phyloP scores from a whole-genome alignment of 2,113 vertebrate species.

The Solea solea region DNA sequence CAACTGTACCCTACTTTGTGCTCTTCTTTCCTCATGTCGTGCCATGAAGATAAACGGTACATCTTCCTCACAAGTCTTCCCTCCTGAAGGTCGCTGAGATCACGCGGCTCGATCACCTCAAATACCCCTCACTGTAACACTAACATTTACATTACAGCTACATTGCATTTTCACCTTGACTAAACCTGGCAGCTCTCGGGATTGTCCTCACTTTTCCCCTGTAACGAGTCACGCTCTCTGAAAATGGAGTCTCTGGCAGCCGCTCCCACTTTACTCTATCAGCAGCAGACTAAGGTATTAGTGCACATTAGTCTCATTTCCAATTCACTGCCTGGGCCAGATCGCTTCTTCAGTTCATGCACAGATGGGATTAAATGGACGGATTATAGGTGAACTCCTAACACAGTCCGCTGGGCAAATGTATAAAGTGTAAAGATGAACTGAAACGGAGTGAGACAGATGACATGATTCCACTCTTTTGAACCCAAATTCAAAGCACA shows the following conservation, averaged over 20 bases:
- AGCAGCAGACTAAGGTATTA: conserved; percentile 55
- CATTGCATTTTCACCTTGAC: conserved; percentile 44
- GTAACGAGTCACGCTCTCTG: conserved; percentile 43
- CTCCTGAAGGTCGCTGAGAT: conserved; percentile 43
- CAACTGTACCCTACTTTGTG: neutral
- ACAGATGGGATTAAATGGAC: conserved; percentile 69
- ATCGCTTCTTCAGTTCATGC: conserved; percentile 62
- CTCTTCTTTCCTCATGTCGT: conserved; percentile 7
- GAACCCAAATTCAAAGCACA: conserved; percentile 14
- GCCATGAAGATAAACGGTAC: conserved; percentile 32
- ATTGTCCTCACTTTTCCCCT: conserved; percentile 38
- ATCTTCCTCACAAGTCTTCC: conserved; percentile 29
- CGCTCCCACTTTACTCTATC: conserved; percentile 57
- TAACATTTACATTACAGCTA: neutral
- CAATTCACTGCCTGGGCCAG: conserved; percentile 62
- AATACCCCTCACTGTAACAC: neutral
- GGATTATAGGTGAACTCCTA: conserved; percentile 71
- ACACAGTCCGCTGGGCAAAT: conserved; percentile 46
- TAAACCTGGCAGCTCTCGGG: conserved; percentile 58
- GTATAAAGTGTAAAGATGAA: conserved; percentile 51
- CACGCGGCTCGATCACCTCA: conserved; percentile 18
- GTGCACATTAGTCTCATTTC: conserved; percentile 70
- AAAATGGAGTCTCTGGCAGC: conserved; percentile 69
- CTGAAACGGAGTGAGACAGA: conserved; percentile 44
- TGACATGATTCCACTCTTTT: conserved; percentile 36